Evolutionary conservation across 2,888 invertebrate genomes (phyloP), one percentile per base, ranked within the genome.

Genomic region (Drosophila silvestris): DNA sequence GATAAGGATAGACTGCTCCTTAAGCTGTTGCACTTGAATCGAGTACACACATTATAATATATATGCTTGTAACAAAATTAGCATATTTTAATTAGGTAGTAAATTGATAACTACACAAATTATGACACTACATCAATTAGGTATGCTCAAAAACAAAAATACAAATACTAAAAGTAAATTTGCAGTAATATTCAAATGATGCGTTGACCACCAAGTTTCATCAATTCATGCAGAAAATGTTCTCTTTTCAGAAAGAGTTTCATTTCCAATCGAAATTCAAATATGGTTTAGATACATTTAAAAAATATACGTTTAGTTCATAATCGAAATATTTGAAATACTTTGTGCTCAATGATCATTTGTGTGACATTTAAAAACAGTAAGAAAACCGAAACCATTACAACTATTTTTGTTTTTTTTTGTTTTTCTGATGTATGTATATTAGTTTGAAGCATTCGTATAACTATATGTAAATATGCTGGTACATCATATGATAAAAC

Each of bases 361-460:
- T 61, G 65, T 44, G 16, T 62, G 58, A 33, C 37, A 56, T 50
- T 52, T 50, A 35, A 37, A 59, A 28, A 26, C 10, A 32, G 22
- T 41, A 52, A 54, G 52, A 35, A 47, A 35, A 60, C 32, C 54
- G 44, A 81, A 73, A 82, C 53, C 58, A 28, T 79, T 82, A 71
- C 58, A 72, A 75, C 71, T 80, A 79, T 75, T 47, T 79, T 80
- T 50, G 61, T 65, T 52, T 73, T 78, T 62, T 7, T 1, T 14
- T 44, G 2, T 19, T 22, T 74, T 30, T 47, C 16, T 30, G 62
- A 64, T 79, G 60, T 74, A 58, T 79, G 69, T 75, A 73, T 75
- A 75, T 68, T 89, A 89, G 79, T 89, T 86, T 86, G 89, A 85
- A 85, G 91, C 85, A 61, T 69, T 85, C 70, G 85, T 79, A 79